phyloP scores from a whole-genome alignment of 2,888 invertebrate genomes.

The Panorpa germanica region DNA sequence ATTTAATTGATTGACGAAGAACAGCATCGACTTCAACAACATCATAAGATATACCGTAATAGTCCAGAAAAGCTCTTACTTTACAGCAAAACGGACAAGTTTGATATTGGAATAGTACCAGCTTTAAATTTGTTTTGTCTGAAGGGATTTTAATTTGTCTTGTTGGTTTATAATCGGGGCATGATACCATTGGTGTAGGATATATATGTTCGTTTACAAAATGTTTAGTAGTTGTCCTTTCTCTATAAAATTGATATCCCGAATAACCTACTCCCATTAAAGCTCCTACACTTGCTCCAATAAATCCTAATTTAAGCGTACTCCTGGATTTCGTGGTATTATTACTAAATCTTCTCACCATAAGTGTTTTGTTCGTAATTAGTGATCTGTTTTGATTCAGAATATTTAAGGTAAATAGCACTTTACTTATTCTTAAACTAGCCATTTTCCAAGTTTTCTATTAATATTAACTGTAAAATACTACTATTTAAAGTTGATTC shows the following conservation, averaged over 20 bases:
- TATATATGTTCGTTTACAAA: slow-evolving; percentile 22
- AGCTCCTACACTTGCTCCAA: slow-evolving; percentile 38
- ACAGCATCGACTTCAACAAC: slow-evolving; percentile 97
- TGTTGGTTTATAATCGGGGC: slow-evolving; percentile 31
- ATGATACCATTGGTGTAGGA: slow-evolving; percentile 22
- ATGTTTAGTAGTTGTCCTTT: slow-evolving; percentile 15
- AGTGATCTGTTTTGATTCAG: no score
- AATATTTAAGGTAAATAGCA: no score
- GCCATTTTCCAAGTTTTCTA: no score
- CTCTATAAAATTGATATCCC: slow-evolving; percentile 19
- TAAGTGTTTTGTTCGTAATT: no score
- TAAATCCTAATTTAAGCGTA: slow-evolving; percentile 30
- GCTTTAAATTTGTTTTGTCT: slow-evolving; percentile 48
- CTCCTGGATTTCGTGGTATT: no score
- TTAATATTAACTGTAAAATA: no score
- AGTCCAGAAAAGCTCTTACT: slow-evolving; percentile 78
- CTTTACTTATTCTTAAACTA: no score
- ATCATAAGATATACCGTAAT: slow-evolving; percentile 82
- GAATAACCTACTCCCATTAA: slow-evolving; percentile 33
- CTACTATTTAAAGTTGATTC: no score
- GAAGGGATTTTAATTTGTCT: slow-evolving; percentile 42
- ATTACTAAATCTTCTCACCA: no score
- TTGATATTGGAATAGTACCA: slow-evolving; percentile 89
- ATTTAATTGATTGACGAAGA: slow-evolving; percentile 72
- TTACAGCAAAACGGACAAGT: slow-evolving; percentile 98